Conservation (phyloP, 1,140 invertebrate species). For the Littorina saxatilis region DNA sequence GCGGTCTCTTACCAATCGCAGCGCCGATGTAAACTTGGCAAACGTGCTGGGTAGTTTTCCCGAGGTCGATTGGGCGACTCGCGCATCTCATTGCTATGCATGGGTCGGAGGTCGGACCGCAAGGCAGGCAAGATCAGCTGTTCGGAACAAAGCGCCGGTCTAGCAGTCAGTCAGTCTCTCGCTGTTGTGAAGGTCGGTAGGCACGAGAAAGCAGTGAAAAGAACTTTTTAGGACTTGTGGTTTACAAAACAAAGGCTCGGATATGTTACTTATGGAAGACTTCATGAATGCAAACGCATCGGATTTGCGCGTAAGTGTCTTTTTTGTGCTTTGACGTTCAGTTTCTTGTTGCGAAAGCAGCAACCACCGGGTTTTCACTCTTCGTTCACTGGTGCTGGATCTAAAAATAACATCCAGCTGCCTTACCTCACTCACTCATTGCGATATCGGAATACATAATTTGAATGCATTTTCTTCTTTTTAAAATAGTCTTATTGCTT, state of each 20-base stretch:
- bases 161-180: conserved; percentile 31
- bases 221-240: not conserved
- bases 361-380: too few species aligned
- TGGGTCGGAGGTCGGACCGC: conserved; percentile 31
- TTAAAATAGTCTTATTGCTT: not conserved
- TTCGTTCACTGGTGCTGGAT: not conserved
- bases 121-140: conserved; percentile 46
- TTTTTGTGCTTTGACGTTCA: not conserved
- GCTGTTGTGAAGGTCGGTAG: conserved; percentile 17
- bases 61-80: not conserved
- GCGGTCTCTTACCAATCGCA: too few species aligned
- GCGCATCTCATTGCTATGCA: conserved; percentile 37
- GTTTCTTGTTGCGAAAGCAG: too few species aligned
- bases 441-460: conserved; percentile 23
- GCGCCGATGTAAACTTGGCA: too few species aligned
- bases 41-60: conserved; percentile 33
- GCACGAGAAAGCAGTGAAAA: too few species aligned
- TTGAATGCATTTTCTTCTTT: not conserved
- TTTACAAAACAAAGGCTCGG: not conserved
- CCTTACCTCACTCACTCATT: conserved; percentile 23
- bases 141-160: conserved; percentile 34
- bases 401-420: conserved; percentile 24
- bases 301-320: not conserved
- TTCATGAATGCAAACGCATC: conserved; percentile 20
- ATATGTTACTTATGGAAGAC: conserved; percentile 39